phyloP scores from a whole-genome alignment of 30 jellyfish, hydroid and myxozoan genomes.

The Aurelia aurita complex sp. Pacific region DNA sequence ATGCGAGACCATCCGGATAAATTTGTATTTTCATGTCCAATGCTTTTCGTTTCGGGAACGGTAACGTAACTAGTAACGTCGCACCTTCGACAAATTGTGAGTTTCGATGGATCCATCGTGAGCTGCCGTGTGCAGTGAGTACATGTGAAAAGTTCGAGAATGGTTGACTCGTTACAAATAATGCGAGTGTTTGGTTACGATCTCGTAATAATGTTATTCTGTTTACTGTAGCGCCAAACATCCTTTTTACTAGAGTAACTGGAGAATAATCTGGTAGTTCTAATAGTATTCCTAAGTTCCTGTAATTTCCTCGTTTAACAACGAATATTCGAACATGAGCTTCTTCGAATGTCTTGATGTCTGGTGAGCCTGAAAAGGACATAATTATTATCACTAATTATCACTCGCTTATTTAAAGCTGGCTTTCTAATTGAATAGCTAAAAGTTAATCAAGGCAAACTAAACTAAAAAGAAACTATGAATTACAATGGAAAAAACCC shows the following conservation, averaged over 20 bases:
- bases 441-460: no score
- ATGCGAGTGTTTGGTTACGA: slow-evolving; percentile 93
- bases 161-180: slow-evolving; percentile 72
- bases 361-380: slow-evolving; percentile 69
- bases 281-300: slow-evolving; percentile 73
- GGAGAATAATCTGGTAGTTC: slow-evolving; percentile 97
- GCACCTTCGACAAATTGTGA: slow-evolving; percentile 91
- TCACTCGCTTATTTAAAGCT: no score
- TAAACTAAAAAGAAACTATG: no score
- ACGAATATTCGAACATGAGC: slow-evolving; percentile 74
- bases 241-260: slow-evolving; percentile 73
- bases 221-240: slow-evolving; percentile 86
- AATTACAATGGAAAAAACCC: no score
- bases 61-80: slow-evolving; percentile 81
- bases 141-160: slow-evolving; percentile 83
- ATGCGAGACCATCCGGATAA: slow-evolving; percentile 83
- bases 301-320: slow-evolving; percentile 62
- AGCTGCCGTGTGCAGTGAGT: slow-evolving; percentile 91
- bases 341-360: slow-evolving; percentile 59
- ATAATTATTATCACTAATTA: no score
- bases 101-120: slow-evolving; percentile 94
- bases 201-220: slow-evolving; percentile 82
- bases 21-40: slow-evolving; percentile 91
- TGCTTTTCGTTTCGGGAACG: slow-evolving; percentile 97
- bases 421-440: no score